phyloP scores from a whole-genome alignment of 2,888 invertebrate species.

The Dendrolimus houi region DNA sequence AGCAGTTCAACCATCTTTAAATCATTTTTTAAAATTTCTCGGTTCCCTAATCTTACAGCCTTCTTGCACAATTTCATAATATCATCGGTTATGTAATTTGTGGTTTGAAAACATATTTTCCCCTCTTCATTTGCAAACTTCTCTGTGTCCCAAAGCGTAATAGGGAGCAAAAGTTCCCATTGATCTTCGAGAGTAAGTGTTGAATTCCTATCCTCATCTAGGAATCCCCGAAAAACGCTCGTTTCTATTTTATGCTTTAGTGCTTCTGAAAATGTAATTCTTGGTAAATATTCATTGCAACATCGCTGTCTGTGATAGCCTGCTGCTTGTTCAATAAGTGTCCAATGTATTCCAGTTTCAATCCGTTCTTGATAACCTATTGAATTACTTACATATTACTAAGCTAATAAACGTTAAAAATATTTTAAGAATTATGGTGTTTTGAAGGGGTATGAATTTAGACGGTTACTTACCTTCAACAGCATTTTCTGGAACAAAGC shows the following conservation, averaged over 20 bases:
- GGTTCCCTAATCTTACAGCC: slow-evolving; percentile 33
- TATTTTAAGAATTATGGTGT: no score
- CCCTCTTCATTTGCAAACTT: slow-evolving; percentile 46
- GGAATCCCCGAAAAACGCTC: slow-evolving; percentile 43
- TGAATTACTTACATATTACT: not conserved
- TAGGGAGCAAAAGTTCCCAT: slow-evolving; percentile 48
- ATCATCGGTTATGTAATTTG: slow-evolving; percentile 47
- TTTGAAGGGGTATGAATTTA: no score
- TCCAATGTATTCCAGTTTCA: slow-evolving; percentile 53
- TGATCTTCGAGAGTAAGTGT: slow-evolving; percentile 43
- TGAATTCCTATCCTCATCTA: slow-evolving; percentile 37
- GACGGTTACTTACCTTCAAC: slow-evolving; percentile 34
- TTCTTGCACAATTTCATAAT: slow-evolving; percentile 40
- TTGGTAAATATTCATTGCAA: slow-evolving; percentile 23
- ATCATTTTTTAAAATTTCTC: slow-evolving; percentile 32
- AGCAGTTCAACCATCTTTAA: slow-evolving; percentile 37
- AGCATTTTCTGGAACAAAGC: slow-evolving; percentile 40
- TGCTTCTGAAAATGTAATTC: slow-evolving; percentile 38
- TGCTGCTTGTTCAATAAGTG: slow-evolving; percentile 33
- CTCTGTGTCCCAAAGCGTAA: slow-evolving; percentile 53
- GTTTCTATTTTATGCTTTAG: slow-evolving; percentile 44
- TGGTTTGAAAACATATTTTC: slow-evolving; percentile 44
- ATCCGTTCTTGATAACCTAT: slow-evolving; percentile 56
- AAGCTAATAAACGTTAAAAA: no score
- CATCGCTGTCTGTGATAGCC: slow-evolving; percentile 40